Conservation (phyloP, 2,113 vertebrate species). For the Rana temporaria region DNA sequence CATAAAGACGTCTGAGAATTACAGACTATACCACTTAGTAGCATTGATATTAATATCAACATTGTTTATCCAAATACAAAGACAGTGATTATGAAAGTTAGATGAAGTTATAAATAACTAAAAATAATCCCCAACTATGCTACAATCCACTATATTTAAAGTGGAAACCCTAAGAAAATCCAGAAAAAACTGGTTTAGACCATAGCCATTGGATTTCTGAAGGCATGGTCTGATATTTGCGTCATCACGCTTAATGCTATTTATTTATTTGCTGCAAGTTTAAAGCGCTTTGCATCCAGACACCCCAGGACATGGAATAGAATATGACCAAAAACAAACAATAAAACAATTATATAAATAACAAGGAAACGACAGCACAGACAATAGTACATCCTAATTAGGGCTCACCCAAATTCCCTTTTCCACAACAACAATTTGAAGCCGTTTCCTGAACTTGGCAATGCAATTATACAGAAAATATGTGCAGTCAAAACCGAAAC, state of each 20-base stretch:
- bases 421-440: slow-evolving; percentile 56
- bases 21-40: background rate
- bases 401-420: slow-evolving; percentile 57
- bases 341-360: slow-evolving; percentile 59
- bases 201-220: background rate
- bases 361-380: slow-evolving; percentile 56
- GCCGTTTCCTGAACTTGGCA: slow-evolving; percentile 51
- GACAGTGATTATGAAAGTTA: background rate
- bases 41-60: slow-evolving; percentile 3
- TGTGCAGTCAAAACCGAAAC: slow-evolving; percentile 24
- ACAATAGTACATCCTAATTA: slow-evolving; percentile 58
- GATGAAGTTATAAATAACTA: slow-evolving; percentile 27
- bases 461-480: slow-evolving; percentile 50
- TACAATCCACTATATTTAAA: slow-evolving; percentile 2
- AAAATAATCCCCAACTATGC: background rate
- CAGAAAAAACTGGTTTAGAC: slow-evolving; percentile 5
- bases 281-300: slow-evolving; percentile 48
- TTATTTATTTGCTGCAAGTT: slow-evolving; percentile 52
- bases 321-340: slow-evolving; percentile 56
- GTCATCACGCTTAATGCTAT: slow-evolving; percentile 46
- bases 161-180: background rate
- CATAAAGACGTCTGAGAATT: no score
- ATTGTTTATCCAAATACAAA: background rate
- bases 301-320: slow-evolving; percentile 52
- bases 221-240: slow-evolving; percentile 45